A percentile compares a stretch with the other conserved stretches of the same genome.
phyloP scores from a whole-genome alignment of 2,113 vertebrate species.

The Henicopernis longicauda region DNA sequence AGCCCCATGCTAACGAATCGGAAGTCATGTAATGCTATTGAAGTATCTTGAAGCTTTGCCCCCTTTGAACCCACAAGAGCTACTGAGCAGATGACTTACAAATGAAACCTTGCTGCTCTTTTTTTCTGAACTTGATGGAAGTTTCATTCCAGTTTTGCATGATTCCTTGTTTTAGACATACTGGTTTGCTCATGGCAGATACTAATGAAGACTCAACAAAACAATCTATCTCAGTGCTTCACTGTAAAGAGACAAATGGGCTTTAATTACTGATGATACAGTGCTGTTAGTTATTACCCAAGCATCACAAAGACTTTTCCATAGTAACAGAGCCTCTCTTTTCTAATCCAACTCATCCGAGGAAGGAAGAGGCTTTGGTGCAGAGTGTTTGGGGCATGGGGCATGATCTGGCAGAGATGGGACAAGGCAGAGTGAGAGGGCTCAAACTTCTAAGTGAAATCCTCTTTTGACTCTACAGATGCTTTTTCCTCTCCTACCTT shows the following conservation, averaged over 20 bases:
- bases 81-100: background rate
- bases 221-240: background rate
- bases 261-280: background rate
- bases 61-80: background rate
- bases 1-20: background rate
- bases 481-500: background rate
- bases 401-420: background rate
- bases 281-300: background rate
- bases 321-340: background rate
- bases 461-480: background rate
- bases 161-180: background rate
- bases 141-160: background rate
- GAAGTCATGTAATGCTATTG: background rate
- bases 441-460: background rate
- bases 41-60: background rate
- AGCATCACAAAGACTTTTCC: background rate
- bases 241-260: background rate
- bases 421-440: background rate
- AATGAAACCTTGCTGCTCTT: rapidly evolving
- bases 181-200: background rate
- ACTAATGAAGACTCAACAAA: background rate
- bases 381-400: background rate
- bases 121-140: background rate
- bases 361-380: background rate
- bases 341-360: background rate